These are phyloP conservation scores for Stigmatopora nigra DNA, from an alignment of 2,113 vertebrate genomes.

Conservation along the genomic window DNA sequence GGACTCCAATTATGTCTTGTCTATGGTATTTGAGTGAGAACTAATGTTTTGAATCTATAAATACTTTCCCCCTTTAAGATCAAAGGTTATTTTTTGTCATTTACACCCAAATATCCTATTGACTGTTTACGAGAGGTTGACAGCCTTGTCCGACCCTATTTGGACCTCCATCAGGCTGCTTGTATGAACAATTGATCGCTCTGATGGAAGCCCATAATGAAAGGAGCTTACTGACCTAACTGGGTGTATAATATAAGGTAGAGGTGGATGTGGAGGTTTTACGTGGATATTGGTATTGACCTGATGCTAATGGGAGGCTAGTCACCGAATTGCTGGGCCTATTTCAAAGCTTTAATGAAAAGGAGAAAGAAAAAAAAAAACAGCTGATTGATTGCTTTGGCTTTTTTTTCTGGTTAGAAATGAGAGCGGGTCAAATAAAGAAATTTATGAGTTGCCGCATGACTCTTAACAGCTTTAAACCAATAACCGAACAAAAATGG, in stretches of 20 bases:
- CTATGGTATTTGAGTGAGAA: background rate
- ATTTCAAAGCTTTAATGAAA: constrained; percentile 42
- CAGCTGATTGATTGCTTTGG: constrained; percentile 8
- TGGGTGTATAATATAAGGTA: constrained; percentile 42
- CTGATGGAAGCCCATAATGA: constrained; percentile 44
- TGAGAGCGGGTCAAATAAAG: background rate
- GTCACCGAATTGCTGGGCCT: constrained; percentile 18
- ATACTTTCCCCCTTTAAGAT: constrained; percentile 7
- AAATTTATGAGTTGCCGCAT: background rate
- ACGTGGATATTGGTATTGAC: constrained; percentile 59
- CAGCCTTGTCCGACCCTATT: constrained; percentile 43
- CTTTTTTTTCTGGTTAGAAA: constrained; percentile 15
- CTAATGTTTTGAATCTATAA: constrained; percentile 1
- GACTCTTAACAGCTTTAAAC: background rate
- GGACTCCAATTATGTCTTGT: background rate
- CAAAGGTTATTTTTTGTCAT: constrained; percentile 14
- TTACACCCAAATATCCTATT: background rate
- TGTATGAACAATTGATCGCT: constrained; percentile 53
- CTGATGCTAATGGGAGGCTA: constrained; percentile 38
- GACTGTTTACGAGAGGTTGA: constrained; percentile 16
- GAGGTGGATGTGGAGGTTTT: constrained; percentile 47
- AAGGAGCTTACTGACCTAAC: constrained; percentile 52
- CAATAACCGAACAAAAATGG: background rate
- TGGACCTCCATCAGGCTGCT: constrained; percentile 28
- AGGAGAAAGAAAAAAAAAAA: constrained; percentile 1